A percentile compares a stretch with the other conserved stretches of the same genome.
Evolutionary conservation across 1,140 invertebrate species (phyloP).

Genomic region (Euwallacea fornicatus): DNA sequence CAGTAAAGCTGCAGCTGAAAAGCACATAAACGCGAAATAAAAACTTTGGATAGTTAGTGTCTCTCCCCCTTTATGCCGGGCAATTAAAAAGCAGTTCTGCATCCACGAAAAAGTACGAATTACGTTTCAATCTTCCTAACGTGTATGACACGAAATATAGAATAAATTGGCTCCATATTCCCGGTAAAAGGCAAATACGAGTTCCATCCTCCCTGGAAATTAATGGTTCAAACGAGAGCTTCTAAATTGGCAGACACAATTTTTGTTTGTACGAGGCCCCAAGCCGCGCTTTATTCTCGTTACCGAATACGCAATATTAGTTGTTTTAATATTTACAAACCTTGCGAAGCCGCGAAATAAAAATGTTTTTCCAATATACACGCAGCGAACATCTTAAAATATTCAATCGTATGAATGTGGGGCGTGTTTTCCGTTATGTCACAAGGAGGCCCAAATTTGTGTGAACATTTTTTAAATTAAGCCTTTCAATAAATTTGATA

Average conservation of each 20-base stretch:
- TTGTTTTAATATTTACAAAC: slow-evolving; percentile 16
- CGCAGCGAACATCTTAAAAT: neutral
- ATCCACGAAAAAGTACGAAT: no score
- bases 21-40: no score
- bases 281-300: slow-evolving; percentile 2
- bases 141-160: no score
- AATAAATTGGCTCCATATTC: neutral
- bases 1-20: neutral
- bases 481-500: no score
- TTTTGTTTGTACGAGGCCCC: slow-evolving; percentile 6
- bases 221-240: slow-evolving; percentile 4
- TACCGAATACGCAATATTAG: slow-evolving; percentile 13
- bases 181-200: slow-evolving; percentile 4
- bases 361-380: slow-evolving; percentile 5
- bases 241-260: slow-evolving; percentile 5
- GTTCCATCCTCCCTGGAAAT: slow-evolving; percentile 7
- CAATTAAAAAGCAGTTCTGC: no score
- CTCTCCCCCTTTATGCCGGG: no score
- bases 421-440: no score
- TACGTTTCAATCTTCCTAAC: no score
- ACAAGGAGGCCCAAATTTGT: no score
- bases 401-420: no score
- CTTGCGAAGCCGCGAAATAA: neutral
- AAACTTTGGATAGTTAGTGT: no score
- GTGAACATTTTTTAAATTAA: no score